phyloP scores from a whole-genome alignment of 2,113 vertebrate species.

The Setophaga coronata region DNA sequence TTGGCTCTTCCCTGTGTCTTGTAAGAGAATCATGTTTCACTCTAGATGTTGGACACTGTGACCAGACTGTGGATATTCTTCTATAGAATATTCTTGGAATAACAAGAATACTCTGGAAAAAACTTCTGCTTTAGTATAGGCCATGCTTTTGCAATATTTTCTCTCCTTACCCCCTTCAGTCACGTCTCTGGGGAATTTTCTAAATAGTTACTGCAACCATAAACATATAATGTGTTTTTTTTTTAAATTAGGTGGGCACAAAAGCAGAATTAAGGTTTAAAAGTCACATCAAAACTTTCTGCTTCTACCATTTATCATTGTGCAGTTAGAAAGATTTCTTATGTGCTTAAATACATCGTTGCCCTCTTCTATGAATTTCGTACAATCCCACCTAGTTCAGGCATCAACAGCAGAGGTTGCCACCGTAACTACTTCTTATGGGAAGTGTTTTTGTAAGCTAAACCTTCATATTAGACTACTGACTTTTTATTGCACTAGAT shows the following conservation, averaged over 20 bases:
- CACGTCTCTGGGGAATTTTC: background rate
- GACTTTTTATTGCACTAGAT: background rate
- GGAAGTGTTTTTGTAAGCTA: background rate
- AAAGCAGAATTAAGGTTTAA: background rate
- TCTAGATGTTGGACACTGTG: background rate
- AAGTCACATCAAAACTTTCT: background rate
- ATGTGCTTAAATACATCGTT: background rate
- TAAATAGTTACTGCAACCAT: background rate
- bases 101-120: background rate
- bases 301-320: background rate
- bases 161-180: background rate
- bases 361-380: background rate
- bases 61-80: background rate
- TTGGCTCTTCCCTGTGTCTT: background rate
- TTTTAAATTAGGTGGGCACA: background rate
- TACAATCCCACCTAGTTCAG: background rate
- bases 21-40: background rate
- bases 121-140: background rate
- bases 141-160: background rate
- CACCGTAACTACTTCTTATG: background rate
- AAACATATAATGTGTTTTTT: background rate
- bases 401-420: background rate
- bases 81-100: background rate
- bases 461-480: background rate
- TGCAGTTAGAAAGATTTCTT: background rate